Percentiles rank a stretch among this genome's conserved stretches.
phyloP scores from a whole-genome alignment of 2,113 vertebrate genomes.

The Heliornis fulica region DNA sequence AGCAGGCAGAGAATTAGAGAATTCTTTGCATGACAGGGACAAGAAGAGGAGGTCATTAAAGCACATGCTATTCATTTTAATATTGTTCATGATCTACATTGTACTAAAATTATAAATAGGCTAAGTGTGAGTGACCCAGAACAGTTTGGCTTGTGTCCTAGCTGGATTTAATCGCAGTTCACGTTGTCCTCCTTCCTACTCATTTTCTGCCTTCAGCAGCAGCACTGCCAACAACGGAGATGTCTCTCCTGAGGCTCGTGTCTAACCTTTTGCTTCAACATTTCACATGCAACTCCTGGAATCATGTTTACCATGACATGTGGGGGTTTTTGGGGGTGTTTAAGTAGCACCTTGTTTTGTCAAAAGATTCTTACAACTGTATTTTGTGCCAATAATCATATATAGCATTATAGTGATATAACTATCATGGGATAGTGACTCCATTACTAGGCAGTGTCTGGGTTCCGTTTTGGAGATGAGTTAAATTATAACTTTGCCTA shows the following conservation, averaged over 20 bases:
- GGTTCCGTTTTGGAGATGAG: neutral
- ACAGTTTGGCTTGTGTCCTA: conserved; percentile 38
- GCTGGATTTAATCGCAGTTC: conserved; percentile 28
- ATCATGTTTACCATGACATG: neutral
- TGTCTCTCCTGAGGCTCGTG: neutral
- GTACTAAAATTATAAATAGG: conserved; percentile 54
- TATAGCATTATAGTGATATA: neutral
- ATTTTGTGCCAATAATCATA: neutral
- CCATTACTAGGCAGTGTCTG: neutral
- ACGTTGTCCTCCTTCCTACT: conserved; percentile 41
- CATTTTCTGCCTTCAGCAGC: conserved; percentile 25
- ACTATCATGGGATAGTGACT: neutral
- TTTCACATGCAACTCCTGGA: neutral
- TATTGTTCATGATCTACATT: conserved; percentile 7
- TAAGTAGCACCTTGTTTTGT: neutral
- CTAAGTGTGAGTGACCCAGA: conserved; percentile 58
- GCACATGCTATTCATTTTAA: conserved; percentile 24
- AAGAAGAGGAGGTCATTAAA: conserved; percentile 29
- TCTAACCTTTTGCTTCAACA: neutral
- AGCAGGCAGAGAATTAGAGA: conserved; percentile 19
- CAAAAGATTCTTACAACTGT: neutral
- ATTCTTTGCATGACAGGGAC: neutral
- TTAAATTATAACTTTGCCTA: neutral
- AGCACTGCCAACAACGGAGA: neutral
- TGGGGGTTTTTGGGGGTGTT: neutral